A percentile compares a stretch with the other conserved stretches of the same genome.
phyloP scores from a whole-genome alignment of 2,888 invertebrate species.

The Nomada flava region DNA sequence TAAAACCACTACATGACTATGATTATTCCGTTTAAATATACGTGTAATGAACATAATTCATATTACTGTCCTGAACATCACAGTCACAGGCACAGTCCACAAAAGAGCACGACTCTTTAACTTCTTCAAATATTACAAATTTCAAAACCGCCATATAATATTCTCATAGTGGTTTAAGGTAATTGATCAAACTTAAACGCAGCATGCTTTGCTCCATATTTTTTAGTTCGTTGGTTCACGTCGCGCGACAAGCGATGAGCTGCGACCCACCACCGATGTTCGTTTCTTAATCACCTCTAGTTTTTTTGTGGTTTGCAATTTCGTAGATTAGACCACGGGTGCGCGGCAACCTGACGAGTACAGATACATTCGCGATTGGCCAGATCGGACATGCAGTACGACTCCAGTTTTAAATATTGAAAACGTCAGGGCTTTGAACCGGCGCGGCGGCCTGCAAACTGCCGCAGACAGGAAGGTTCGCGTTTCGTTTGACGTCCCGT shows the following conservation, averaged over 20 bases:
- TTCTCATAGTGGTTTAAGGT: no score
- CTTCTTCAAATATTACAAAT: no score
- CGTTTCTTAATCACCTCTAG: constrained; percentile 35
- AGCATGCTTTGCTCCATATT: background rate
- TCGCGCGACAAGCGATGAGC: background rate
- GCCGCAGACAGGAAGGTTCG: constrained; percentile 67
- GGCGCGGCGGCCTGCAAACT: constrained; percentile 69
- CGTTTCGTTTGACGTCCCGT: constrained; percentile 73
- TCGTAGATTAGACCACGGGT: constrained; percentile 22
- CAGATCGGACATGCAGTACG: constrained; percentile 31
- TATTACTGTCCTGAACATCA: no score
- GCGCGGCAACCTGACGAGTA: constrained; percentile 1
- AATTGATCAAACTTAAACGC: no score
- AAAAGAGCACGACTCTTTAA: no score
- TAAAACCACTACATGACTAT: background rate
- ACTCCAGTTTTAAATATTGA: constrained; percentile 71
- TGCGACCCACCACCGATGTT: background rate
- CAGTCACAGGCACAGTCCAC: no score
- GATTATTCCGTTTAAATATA: no score
- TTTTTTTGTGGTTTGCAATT: constrained; percentile 44
- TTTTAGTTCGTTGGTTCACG: background rate
- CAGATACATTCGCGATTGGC: constrained; percentile 20
- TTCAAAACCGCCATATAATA: background rate
- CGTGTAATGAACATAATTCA: no score
- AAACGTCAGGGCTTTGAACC: constrained; percentile 75